Evolutionary conservation across 2,113 vertebrate genomes (phyloP).

Genomic region (Lepus timidus): DNA sequence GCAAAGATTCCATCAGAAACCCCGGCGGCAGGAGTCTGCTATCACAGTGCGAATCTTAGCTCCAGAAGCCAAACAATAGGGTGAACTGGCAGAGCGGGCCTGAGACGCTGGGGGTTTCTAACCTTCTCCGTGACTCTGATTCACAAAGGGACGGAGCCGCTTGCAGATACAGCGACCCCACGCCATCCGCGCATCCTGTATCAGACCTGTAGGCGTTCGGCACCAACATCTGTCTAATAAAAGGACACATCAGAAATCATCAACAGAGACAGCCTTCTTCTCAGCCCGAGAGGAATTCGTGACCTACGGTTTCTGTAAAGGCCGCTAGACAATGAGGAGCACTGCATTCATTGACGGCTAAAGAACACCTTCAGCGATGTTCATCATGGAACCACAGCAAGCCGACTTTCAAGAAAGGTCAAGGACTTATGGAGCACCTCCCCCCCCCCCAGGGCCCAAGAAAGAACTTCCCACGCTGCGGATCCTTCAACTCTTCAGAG

Average conservation of each 20-base stretch:
- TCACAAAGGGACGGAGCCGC: background rate
- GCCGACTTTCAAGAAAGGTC: background rate
- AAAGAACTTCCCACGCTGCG: too few species aligned
- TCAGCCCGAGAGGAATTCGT: background rate
- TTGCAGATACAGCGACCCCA: background rate
- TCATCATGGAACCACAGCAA: background rate
- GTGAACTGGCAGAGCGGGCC: background rate
- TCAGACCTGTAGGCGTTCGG: background rate
- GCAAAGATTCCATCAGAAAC: background rate
- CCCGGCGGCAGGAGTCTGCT: background rate
- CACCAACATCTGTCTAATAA: slow-evolving; percentile 17
- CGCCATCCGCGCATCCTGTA: background rate
- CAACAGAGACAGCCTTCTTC: background rate
- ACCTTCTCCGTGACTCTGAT: background rate
- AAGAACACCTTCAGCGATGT: background rate
- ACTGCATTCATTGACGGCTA: background rate
- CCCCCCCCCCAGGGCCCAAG: background rate
- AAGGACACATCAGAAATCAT: background rate
- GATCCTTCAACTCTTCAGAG: background rate
- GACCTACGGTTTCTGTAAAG: background rate
- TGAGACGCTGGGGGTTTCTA: background rate
- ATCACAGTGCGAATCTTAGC: background rate
- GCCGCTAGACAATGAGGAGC: background rate
- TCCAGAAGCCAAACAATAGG: background rate
- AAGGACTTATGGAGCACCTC: background rate